phyloP scores from a whole-genome alignment of 2,113 vertebrate genomes.

The Urocynchramus pylzowi region DNA sequence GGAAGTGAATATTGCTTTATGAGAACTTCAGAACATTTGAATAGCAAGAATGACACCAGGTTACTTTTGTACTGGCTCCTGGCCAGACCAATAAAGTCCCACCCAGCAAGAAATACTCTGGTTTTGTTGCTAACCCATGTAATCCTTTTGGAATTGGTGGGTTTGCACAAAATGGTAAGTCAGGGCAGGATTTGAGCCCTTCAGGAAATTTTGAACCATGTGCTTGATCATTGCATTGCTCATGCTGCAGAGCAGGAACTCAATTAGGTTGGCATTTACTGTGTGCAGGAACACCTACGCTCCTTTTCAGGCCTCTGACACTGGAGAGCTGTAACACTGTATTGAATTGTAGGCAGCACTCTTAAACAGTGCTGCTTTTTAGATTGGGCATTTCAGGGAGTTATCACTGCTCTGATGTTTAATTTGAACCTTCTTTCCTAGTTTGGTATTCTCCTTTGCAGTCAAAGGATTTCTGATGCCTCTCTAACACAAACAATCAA shows the following conservation, averaged over 20 bases:
- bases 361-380: neutral
- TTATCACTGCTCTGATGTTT: neutral
- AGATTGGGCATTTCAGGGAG: neutral
- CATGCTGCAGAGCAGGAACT: neutral
- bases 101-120: conserved; percentile 19
- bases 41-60: neutral
- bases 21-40: neutral
- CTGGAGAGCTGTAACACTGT: neutral
- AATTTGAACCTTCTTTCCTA: neutral
- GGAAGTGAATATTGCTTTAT: neutral
- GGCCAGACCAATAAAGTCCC: neutral
- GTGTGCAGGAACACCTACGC: neutral
- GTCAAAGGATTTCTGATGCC: neutral
- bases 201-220: conserved; percentile 3
- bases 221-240: neutral
- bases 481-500: neutral
- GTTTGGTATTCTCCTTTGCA: neutral
- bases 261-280: conserved; percentile 17
- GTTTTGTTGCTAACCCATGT: neutral
- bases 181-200: conserved; percentile 14
- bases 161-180: neutral
- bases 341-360: neutral
- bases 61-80: conserved; percentile 18
- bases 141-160: neutral
- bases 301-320: neutral